Conservation (phyloP, 2,888 invertebrate genomes). For the Rhagonycha lutea region DNA sequence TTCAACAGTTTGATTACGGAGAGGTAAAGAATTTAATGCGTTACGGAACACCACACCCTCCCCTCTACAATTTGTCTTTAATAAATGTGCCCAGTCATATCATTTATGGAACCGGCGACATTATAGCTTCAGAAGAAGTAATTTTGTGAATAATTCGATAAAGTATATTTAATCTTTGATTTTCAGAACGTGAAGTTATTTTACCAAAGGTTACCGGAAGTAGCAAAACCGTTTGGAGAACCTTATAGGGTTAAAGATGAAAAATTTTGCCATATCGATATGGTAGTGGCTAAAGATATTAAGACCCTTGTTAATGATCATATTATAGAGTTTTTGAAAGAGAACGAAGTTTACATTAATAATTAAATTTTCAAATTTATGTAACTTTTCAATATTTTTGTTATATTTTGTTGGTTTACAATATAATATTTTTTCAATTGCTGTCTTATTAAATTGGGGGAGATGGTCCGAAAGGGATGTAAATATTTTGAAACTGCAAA, state of each 20-base stretch:
- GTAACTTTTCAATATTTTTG: too few relatives aligned
- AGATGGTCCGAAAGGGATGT: too few relatives aligned
- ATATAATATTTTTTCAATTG: too few relatives aligned
- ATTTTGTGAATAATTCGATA: constrained; percentile 30
- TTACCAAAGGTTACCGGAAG: constrained; percentile 44
- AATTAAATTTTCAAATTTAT: not conserved
- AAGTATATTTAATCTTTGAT: constrained; percentile 28
- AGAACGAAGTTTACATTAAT: not conserved
- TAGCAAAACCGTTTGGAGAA: constrained; percentile 34
- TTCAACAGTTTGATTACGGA: constrained; percentile 64
- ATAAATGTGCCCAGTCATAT: constrained; percentile 64
- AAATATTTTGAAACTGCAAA: too few relatives aligned
- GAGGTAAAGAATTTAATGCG: constrained; percentile 55
- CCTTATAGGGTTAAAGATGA: constrained; percentile 24
- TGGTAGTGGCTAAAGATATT: constrained; percentile 48
- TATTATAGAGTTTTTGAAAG: constrained; percentile 1
- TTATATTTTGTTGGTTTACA: too few relatives aligned
- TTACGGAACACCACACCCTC: constrained; percentile 60
- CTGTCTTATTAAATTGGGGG: too few relatives aligned
- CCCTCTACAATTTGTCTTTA: constrained; percentile 62
- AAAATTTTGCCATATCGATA: constrained; percentile 51
- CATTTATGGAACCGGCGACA: constrained; percentile 67
- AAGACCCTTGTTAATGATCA: constrained; percentile 32
- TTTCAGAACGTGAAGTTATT: constrained; percentile 49
- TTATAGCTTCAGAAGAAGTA: constrained; percentile 62